Evolutionary conservation across 1,140 invertebrate species (phyloP), one percentile per base, ranked within the genome.

Genomic region (Drosophila ironensis): DNA sequence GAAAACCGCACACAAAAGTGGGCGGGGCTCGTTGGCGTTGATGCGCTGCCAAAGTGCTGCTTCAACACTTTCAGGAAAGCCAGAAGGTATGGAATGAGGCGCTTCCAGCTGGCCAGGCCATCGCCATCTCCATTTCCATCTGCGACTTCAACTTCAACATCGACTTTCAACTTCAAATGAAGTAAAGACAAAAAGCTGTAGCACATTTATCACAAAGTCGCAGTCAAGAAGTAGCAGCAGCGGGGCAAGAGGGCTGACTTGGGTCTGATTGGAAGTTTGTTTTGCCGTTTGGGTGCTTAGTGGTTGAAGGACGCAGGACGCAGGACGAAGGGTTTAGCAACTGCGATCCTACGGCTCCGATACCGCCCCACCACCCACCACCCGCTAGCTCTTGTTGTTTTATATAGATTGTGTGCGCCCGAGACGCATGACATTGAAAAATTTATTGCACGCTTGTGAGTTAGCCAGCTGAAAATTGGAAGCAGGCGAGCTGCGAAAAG

Each of bases 151-250:
- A 73, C 11, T 33, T 11, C 25, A 9, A 3, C 30, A 33, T 11
- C 30, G 30, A 33, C 30, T 33, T 33, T 14, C 45, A 68, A 82
- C 77, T 82, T 82, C 77, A 82, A 73, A 82, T 82, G 78, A 84
- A 82, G 72, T 75, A 86, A 81, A 86, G 80, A 86, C 80, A 86
- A 86, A 86, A 86, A 86, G 80, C 80, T 74, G 74, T 75, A 86
- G 80, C 80, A 86, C 80, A 86, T 86, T 86, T 86, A 86, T 86
- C 80, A 86, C 80, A 75, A 86, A 84, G 78, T 84, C 80, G 64
- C 63, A 72, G 68, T 56, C 54, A 14, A 69, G 27, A 46, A 48
- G 30, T 22, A 19, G 40, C 17, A 52, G 30, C 40, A 25, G 64
- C 46, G 33, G 17, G 44, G 22, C 22, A 54, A 12, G 66, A 46